phyloP scores from a whole-genome alignment of 2,888 invertebrate genomes.

The Cetonia aurata region DNA sequence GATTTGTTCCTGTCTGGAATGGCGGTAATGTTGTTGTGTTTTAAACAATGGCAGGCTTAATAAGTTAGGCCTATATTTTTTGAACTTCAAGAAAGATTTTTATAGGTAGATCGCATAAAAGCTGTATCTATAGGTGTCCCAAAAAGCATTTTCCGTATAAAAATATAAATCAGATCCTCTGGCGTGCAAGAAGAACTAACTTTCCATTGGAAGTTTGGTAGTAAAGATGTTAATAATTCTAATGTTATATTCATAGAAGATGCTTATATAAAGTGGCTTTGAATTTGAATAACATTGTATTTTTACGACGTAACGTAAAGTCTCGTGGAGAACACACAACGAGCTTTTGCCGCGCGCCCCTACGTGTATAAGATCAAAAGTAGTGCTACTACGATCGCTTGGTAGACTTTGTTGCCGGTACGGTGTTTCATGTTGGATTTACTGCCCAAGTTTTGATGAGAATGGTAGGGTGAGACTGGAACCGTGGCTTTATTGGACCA shows the following conservation, averaged over 20 bases:
- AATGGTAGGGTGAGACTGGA: slow-evolving; percentile 25
- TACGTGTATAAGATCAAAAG: slow-evolving; percentile 12
- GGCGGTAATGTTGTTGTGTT: no score
- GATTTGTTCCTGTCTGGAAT: no score
- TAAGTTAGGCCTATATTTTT: no score
- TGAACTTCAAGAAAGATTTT: no score
- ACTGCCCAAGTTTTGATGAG: slow-evolving; percentile 46
- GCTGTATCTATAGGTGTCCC: no score
- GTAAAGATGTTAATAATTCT: slow-evolving; percentile 11
- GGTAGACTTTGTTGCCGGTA: slow-evolving; percentile 22
- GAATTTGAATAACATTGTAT: slow-evolving; percentile 35
- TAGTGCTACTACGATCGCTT: slow-evolving; percentile 6
- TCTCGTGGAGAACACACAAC: slow-evolving; percentile 1
- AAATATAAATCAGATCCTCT: no score
- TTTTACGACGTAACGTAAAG: slow-evolving; percentile 26
- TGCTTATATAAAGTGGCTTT: slow-evolving; percentile 12
- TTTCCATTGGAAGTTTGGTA: slow-evolving; percentile 1
- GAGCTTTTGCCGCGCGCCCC: neutral
- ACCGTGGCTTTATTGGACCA: slow-evolving; percentile 38
- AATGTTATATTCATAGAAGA: slow-evolving; percentile 13
- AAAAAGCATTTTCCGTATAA: no score
- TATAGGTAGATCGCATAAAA: no score
- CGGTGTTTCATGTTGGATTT: slow-evolving; percentile 39
- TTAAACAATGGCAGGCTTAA: no score
- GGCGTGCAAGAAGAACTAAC: neutral